A percentile compares a stretch with the other conserved stretches of the same genome.
Evolutionary conservation across 2,888 invertebrate genomes (phyloP).

Genomic region (Andrena bucephala): DNA sequence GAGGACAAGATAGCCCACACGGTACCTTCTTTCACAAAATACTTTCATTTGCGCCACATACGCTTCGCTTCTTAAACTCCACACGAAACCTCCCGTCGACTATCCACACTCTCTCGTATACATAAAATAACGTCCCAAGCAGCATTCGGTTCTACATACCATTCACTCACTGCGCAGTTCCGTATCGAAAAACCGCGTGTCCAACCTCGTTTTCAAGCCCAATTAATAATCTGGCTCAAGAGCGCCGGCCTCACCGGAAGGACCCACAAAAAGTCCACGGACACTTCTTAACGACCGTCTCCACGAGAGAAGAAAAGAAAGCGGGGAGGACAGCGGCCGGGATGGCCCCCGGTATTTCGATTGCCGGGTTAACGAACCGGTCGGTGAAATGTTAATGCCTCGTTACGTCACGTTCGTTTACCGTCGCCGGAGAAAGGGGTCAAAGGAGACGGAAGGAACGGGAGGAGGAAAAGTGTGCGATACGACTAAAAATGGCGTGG

Average conservation of each 20-base stretch:
- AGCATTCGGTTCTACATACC: not conserved
- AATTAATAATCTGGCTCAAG: slow-evolving; percentile 6
- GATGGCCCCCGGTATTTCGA: slow-evolving; percentile 26
- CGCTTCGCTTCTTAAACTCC: too few species aligned
- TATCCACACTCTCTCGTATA: too few species aligned
- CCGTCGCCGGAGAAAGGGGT: slow-evolving; percentile 56
- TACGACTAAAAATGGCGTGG: slow-evolving; percentile 60
- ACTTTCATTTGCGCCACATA: too few species aligned
- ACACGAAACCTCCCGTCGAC: too few species aligned
- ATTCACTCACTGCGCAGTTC: not conserved
- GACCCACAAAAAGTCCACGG: not conserved
- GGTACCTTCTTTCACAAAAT: too few species aligned
- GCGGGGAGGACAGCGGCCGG: not conserved
- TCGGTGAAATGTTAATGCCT: slow-evolving; percentile 61
- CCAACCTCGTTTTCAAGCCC: not conserved
- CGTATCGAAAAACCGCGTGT: not conserved
- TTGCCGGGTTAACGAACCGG: slow-evolving; percentile 62
- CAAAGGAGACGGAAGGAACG: slow-evolving; percentile 54
- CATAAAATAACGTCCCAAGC: too few species aligned
- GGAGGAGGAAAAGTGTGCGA: slow-evolving; percentile 53
- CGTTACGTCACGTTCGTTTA: slow-evolving; percentile 64
- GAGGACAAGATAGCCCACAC: too few species aligned
- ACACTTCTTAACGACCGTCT: not conserved
- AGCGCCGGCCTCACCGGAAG: slow-evolving; percentile 8
- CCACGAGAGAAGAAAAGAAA: not conserved